These are phyloP conservation scores for Eulemur rubriventer DNA, from an alignment of 2,797 vertebrate species.

Conservation along the genomic window DNA sequence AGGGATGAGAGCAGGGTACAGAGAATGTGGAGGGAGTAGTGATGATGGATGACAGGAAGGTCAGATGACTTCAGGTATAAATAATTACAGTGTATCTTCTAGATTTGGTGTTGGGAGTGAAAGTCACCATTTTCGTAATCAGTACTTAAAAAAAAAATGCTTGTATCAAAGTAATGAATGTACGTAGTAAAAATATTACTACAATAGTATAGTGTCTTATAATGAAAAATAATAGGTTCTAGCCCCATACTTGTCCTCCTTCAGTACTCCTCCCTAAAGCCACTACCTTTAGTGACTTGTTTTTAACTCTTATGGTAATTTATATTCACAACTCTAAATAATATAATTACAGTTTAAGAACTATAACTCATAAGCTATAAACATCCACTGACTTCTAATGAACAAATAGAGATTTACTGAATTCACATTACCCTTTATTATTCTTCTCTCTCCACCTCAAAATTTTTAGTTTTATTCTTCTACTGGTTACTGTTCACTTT, in stretches of 20 bases:
- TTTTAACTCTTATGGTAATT: background rate
- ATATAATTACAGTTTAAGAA: background rate
- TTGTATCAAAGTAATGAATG: background rate
- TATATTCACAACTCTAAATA: background rate
- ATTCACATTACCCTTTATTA: background rate
- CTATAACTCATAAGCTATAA: background rate
- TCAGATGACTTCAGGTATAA: background rate
- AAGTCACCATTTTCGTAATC: background rate
- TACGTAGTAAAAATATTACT: background rate
- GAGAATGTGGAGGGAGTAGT: background rate
- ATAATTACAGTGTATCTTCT: background rate
- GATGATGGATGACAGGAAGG: background rate
- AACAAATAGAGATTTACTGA: background rate
- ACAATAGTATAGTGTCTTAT: background rate
- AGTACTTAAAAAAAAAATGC: background rate
- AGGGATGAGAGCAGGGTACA: background rate
- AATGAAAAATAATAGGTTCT: background rate
- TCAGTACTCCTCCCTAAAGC: background rate
- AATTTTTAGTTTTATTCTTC: background rate
- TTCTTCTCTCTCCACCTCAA: background rate
- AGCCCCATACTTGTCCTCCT: background rate
- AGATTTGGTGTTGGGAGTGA: background rate
- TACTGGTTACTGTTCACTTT: background rate
- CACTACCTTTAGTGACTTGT: background rate
- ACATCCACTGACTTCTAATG: background rate